Evolutionary conservation across 2,888 invertebrate species (phyloP).

Genomic region (Acrocera orbiculus): DNA sequence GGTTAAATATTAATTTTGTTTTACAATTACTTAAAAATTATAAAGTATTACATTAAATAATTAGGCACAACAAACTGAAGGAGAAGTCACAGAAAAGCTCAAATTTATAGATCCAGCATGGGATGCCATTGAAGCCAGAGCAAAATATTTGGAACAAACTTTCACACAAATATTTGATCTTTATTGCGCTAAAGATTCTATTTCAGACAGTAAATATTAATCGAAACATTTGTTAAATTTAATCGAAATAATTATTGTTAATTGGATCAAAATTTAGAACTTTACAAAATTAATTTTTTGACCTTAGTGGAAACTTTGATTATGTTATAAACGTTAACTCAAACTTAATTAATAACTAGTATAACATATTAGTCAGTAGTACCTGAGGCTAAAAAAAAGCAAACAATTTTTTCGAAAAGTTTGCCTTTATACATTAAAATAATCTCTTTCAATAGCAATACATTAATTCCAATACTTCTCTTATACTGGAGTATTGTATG

Average conservation of each 20-base stretch:
- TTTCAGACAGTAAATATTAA: conserved; percentile 23
- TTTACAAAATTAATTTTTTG: no score
- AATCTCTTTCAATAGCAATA: no score
- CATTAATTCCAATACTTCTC: no score
- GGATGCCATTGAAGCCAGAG: conserved; percentile 77
- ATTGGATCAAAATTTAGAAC: no score
- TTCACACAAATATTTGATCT: conserved; percentile 28
- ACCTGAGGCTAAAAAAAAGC: no score
- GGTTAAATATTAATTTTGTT: conserved; percentile 23
- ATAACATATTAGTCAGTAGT: no score
- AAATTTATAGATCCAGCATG: conserved; percentile 77
- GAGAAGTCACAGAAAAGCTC: conserved; percentile 23
- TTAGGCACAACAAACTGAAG: conserved; percentile 24
- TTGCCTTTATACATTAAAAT: no score
- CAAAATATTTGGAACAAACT: conserved; percentile 47
- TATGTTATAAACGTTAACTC: neutral
- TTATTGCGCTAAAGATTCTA: conserved; percentile 23
- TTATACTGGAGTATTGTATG: no score
- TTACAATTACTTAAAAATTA: neutral
- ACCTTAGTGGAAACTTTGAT: no score
- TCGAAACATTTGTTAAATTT: neutral
- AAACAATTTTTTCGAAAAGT: no score
- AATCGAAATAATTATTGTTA: no score
- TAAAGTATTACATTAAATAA: neutral
- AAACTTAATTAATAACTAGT: no score